Conservation (phyloP, 2,888 invertebrate genomes). For the Tetropium fuscum region DNA sequence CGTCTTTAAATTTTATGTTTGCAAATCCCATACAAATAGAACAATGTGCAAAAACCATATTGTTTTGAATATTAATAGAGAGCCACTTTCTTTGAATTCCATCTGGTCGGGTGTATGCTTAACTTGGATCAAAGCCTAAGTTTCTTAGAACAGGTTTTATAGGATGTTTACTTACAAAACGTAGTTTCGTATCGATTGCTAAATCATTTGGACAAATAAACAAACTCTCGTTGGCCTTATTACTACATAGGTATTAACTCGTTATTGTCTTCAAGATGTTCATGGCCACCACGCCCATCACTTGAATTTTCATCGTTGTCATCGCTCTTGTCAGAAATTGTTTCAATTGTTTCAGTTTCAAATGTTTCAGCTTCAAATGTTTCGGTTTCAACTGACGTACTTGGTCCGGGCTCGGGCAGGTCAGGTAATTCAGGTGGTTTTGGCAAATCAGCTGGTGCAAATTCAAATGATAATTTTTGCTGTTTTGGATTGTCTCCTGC, state of each 20-base stretch:
- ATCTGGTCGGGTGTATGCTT: neutral
- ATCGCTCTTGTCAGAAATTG: neutral
- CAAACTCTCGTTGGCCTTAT: neutral
- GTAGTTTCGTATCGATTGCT: neutral
- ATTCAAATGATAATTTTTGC: conserved; percentile 36
- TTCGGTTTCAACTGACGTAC: conserved; percentile 1
- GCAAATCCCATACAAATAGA: neutral
- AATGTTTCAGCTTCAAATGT: too few relatives aligned
- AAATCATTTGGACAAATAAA: neutral
- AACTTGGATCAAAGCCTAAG: neutral
- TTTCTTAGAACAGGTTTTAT: too few relatives aligned
- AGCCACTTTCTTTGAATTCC: neutral
- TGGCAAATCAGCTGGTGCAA: too few relatives aligned
- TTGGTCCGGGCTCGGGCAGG: neutral
- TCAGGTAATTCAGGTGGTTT: neutral
- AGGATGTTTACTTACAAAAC: too few relatives aligned
- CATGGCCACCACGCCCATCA: neutral
- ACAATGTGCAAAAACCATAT: neutral
- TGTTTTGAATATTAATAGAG: neutral
- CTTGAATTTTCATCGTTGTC: neutral
- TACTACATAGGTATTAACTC: neutral
- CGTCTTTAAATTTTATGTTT: neutral
- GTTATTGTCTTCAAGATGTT: neutral
- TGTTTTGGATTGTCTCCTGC: too few relatives aligned
- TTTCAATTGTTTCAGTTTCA: conserved; percentile 1